Conservation (phyloP, 1,140 invertebrate species). For the Drosophila ogumai region DNA sequence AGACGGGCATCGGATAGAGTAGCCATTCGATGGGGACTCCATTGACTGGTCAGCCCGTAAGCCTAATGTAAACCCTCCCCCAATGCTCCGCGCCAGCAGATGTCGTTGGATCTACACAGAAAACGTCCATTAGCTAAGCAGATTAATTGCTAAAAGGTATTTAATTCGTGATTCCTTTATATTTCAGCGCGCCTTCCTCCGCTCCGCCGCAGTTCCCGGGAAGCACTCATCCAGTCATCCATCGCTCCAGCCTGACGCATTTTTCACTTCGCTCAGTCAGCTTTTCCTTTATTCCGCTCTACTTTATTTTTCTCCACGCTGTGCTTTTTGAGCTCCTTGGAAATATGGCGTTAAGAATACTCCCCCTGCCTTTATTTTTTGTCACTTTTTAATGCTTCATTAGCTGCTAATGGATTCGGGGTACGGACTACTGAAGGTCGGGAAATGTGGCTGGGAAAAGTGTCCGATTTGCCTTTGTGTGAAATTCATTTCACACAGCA, state of each 20-base stretch:
- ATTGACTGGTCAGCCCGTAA: slow-evolving; percentile 63
- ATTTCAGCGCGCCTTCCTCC: slow-evolving; percentile 48
- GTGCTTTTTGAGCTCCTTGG: slow-evolving; percentile 70
- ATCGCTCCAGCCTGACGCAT: slow-evolving; percentile 49
- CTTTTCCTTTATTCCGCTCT: slow-evolving; percentile 53
- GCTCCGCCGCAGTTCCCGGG: background rate
- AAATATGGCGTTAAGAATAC: slow-evolving; percentile 76
- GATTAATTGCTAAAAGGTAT: slow-evolving; percentile 83
- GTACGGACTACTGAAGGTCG: slow-evolving; percentile 7
- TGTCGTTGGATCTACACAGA: slow-evolving; percentile 59
- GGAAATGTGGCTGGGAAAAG: background rate
- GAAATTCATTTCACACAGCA: background rate
- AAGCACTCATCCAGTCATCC: slow-evolving; percentile 15
- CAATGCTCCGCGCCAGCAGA: background rate
- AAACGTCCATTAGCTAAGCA: slow-evolving; percentile 83
- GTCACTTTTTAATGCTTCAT: slow-evolving; percentile 80
- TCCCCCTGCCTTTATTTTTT: slow-evolving; percentile 46
- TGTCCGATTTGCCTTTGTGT: slow-evolving; percentile 32
- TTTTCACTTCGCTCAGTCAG: slow-evolving; percentile 41
- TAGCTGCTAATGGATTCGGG: slow-evolving; percentile 76
- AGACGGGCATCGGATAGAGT: slow-evolving; percentile 53
- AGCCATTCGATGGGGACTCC: slow-evolving; percentile 53
- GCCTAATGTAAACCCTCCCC: slow-evolving; percentile 62
- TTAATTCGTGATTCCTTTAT: slow-evolving; percentile 82
- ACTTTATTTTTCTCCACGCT: slow-evolving; percentile 32